Evolutionary conservation across 2,797 vertebrate species (phyloP).

Genomic region (Echeneis naucrates): DNA sequence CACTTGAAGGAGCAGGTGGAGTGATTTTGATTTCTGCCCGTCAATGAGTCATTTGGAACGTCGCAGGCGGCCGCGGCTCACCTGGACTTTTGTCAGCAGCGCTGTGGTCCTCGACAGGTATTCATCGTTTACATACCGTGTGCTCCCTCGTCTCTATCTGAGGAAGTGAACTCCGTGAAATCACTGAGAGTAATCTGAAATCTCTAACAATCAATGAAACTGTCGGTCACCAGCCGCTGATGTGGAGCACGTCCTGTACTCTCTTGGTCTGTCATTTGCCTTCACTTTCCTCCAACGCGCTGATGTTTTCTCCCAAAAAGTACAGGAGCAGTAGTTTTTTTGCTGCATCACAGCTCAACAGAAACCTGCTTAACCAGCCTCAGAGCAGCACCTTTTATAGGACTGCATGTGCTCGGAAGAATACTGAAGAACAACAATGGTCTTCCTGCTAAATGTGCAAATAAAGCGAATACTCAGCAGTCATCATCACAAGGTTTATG

Average conservation of each 20-base stretch:
- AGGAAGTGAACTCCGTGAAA: slow-evolving; percentile 31
- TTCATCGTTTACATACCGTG: neutral
- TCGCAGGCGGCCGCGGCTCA: slow-evolving; percentile 18
- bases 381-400: slow-evolving; percentile 8
- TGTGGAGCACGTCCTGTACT: neutral
- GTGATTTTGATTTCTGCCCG: slow-evolving; percentile 12
- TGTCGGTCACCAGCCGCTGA: slow-evolving; percentile 33
- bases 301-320: slow-evolving; percentile 3
- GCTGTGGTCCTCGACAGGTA: too few species aligned
- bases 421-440: slow-evolving; percentile 48
- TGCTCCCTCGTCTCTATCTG: slow-evolving; percentile 12
- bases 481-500: slow-evolving; percentile 37
- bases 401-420: slow-evolving; percentile 31
- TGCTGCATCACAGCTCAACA: slow-evolving; percentile 37
- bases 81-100: too few species aligned
- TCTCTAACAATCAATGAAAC: slow-evolving; percentile 46
- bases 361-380: slow-evolving; percentile 21
- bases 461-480: slow-evolving; percentile 32
- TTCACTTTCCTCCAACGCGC: slow-evolving; percentile 23
- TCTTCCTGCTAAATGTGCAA: slow-evolving; percentile 36
- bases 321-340: too few species aligned
- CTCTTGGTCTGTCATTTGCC: neutral
- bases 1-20: slow-evolving; percentile 3
- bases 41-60: slow-evolving; percentile 47
- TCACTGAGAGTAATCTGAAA: slow-evolving; percentile 39